Evolutionary conservation across 2,113 vertebrate genomes (phyloP), one percentile per base, ranked within the genome.

Genomic region (Physeter macrocephalus): DNA sequence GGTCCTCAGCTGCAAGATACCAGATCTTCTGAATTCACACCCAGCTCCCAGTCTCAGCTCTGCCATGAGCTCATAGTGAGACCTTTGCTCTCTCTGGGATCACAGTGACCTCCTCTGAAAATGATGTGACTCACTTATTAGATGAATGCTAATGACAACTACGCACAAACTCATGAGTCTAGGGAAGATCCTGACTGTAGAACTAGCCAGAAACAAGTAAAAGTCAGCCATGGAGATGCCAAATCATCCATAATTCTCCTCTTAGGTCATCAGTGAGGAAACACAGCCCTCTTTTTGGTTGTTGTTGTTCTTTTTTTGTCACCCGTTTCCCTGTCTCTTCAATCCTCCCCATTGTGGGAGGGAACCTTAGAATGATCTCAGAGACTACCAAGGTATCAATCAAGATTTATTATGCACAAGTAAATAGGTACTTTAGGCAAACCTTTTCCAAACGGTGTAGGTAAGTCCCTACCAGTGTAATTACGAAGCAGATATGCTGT

Each of bases 351-450:
- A 49, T 34, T 66, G 75, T 69, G 39, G 66, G 69, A 96, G 34
- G 41, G 43, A 94, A 23, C 49, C 87, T 92, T 67, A 59, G 95
- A 59, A n/a, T 86, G 82, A 93, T 94, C 93, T 94, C 75, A 74
- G 67, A 96, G 88, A 97, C 94, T 96, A 94, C 93, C 82, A 88
- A 95, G 88, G 94, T 94, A 95, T 97, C 95, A 95, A 89, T 96
- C 97, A 95, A 84, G 93, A 95, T 96, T 94, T 95, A 93, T 97
- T 71, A 93, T 81, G 95, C 72, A 84, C 95, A 81, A 96, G 95
- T 90, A 97, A 98, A 97, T 96, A 94, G 95, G 96, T 52, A 95
- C 88, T 69, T 96, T 36, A 82, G 92, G 64, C 83, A 95, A 95
- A 95, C 54, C 52, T 93, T 86, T 95, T 85, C 95, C 93, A 90